Conservation (phyloP, 2,113 vertebrate genomes). For the Mus pahari region DNA sequence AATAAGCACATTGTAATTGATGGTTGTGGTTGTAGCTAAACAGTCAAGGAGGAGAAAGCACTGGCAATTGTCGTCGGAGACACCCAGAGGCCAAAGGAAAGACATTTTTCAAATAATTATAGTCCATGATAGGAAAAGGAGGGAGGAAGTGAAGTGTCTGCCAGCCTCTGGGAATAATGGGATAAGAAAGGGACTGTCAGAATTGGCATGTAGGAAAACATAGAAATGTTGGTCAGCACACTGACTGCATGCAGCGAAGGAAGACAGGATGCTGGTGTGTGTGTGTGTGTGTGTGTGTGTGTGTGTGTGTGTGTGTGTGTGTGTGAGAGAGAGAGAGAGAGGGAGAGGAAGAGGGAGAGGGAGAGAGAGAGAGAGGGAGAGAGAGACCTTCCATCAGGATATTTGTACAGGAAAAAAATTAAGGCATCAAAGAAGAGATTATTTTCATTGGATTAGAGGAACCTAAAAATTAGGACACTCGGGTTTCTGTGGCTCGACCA, state of each 20-base stretch:
- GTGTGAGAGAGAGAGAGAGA: too few relatives aligned
- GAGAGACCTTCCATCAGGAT: background rate
- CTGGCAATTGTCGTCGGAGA: conserved; percentile 30
- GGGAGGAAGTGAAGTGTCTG: conserved; percentile 18
- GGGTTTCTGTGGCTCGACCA: background rate
- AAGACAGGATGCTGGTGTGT: background rate
- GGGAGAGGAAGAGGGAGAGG: too few relatives aligned
- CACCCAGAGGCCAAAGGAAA: conserved; percentile 8
- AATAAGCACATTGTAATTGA: conserved; percentile 52
- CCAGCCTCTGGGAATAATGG: background rate
- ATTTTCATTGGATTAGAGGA: conserved; percentile 28
- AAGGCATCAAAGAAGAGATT: conserved; percentile 9
- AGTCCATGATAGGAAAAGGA: conserved; percentile 27
- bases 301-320: background rate
- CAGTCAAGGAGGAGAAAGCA: conserved; percentile 35
- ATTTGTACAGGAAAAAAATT: background rate
- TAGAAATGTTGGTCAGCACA: background rate
- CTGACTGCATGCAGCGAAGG: background rate
- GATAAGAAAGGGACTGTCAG: background rate
- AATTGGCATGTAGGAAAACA: background rate
- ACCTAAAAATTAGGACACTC: conserved; percentile 55
- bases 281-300: background rate
- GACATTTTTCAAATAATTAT: conserved; percentile 63
- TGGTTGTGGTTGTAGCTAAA: conserved; percentile 35
- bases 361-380: too few relatives aligned